A percentile compares a stretch with the other conserved stretches of the same genome.
These are phyloP conservation scores for Caenorhabditis zanzibari DNA, from an alignment of 2,888 invertebrate species.

Conservation along the genomic window DNA sequence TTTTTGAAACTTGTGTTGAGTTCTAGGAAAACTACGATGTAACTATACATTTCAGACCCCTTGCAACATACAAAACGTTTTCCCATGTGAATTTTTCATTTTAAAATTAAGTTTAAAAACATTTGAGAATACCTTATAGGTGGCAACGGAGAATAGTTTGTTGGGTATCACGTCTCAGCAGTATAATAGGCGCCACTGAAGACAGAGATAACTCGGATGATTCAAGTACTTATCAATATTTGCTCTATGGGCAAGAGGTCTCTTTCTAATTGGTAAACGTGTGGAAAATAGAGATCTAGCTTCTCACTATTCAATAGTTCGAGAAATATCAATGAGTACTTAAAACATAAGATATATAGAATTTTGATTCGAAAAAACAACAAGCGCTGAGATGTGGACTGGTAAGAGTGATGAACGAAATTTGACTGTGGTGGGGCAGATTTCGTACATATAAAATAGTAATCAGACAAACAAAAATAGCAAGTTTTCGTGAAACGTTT, in stretches of 20 bases:
- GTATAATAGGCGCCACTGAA: background rate
- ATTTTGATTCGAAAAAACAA: background rate
- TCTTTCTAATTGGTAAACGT: background rate
- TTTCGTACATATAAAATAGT: no score
- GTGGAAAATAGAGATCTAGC: no score
- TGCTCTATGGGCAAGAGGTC: conserved; percentile 11
- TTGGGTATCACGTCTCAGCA: conserved; percentile 1
- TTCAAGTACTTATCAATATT: conserved; percentile 55
- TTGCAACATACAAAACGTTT: background rate
- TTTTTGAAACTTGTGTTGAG: background rate
- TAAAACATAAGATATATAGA: background rate
- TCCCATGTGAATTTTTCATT: conserved; percentile 7
- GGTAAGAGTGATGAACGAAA: background rate
- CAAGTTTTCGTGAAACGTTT: no score
- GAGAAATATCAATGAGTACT: no score
- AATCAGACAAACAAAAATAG: no score
- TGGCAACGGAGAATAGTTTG: conserved; percentile 5
- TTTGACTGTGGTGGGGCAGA: background rate
- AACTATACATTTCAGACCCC: background rate
- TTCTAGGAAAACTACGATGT: background rate
- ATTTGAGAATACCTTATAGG: conserved; percentile 30
- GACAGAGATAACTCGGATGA: conserved; percentile 6
- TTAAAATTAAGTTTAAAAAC: background rate
- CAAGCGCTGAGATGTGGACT: background rate
- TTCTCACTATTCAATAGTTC: no score